Conservation (phyloP, 2,113 vertebrate species). For the Rallus limicola region DNA sequence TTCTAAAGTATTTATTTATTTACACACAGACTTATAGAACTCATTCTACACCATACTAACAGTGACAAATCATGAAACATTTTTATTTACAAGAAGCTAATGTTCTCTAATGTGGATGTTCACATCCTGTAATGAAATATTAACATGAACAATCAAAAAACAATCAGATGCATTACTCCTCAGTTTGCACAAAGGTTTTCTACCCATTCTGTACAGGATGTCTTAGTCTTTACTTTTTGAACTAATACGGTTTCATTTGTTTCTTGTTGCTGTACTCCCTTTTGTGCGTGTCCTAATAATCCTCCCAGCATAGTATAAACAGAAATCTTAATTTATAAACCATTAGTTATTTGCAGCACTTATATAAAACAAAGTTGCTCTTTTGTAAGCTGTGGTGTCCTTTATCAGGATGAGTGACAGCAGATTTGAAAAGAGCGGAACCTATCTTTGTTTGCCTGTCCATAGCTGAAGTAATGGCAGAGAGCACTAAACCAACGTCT, state of each 20-base stretch:
- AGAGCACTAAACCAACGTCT: conserved; percentile 9
- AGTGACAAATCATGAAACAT: not conserved
- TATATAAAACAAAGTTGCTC: conserved; percentile 7
- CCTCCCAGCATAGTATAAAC: not conserved
- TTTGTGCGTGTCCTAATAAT: not conserved
- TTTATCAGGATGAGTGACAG: not conserved
- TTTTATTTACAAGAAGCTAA: not conserved
- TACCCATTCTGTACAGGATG: not conserved
- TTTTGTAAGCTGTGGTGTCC: not conserved
- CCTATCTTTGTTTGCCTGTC: conserved; percentile 40
- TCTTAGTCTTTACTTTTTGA: not conserved
- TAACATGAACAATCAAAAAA: not conserved
- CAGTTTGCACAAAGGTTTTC: not conserved
- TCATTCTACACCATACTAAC: fast-evolving
- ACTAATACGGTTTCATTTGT: not conserved
- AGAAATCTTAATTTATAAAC: not conserved
- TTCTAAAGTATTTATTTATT: not conserved
- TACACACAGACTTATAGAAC: not conserved
- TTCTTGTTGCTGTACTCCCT: not conserved
- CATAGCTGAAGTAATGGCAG: conserved; percentile 7
- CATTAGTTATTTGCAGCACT: conserved; percentile 4
- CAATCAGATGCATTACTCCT: not conserved
- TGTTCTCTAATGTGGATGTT: not conserved
- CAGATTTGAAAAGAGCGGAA: not conserved
- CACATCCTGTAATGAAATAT: not conserved